A percentile compares a stretch with the other conserved stretches of the same genome.
phyloP scores from a whole-genome alignment of 2,113 vertebrate genomes.

The Anseranas semipalmata region DNA sequence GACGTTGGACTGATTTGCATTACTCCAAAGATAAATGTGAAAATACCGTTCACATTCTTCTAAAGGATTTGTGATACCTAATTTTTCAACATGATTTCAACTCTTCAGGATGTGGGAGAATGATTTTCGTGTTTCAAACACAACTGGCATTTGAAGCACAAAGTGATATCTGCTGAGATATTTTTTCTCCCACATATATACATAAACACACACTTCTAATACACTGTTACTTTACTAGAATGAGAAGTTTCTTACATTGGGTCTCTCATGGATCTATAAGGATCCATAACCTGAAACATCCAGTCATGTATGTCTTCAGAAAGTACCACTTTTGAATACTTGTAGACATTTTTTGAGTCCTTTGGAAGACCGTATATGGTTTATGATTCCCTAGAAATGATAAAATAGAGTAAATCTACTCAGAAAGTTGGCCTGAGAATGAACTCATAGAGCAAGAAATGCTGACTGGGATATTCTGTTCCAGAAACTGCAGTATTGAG shows the following conservation, averaged over 20 bases:
- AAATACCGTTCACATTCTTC: neutral
- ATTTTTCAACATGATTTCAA: neutral
- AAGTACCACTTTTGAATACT: neutral
- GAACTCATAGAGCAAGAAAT: neutral
- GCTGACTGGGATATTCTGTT: neutral
- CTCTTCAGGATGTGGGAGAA: neutral
- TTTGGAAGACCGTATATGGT: neutral
- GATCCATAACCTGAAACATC: neutral
- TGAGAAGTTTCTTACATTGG: neutral
- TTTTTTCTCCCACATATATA: neutral
- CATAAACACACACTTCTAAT: neutral
- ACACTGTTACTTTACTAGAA: neutral
- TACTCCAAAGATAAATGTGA: neutral
- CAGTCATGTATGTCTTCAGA: neutral
- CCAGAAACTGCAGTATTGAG: neutral
- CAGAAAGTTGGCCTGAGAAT: neutral
- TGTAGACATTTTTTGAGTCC: neutral
- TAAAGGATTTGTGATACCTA: neutral
- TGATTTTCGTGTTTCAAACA: neutral
- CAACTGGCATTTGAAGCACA: neutral
- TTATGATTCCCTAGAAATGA: neutral
- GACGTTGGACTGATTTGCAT: neutral
- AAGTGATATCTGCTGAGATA: neutral
- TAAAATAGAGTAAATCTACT: neutral
- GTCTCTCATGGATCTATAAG: neutral